Evolutionary conservation across 2,888 invertebrate species (phyloP), one percentile per base, ranked within the genome.

Genomic region (Nomada lathburiana): DNA sequence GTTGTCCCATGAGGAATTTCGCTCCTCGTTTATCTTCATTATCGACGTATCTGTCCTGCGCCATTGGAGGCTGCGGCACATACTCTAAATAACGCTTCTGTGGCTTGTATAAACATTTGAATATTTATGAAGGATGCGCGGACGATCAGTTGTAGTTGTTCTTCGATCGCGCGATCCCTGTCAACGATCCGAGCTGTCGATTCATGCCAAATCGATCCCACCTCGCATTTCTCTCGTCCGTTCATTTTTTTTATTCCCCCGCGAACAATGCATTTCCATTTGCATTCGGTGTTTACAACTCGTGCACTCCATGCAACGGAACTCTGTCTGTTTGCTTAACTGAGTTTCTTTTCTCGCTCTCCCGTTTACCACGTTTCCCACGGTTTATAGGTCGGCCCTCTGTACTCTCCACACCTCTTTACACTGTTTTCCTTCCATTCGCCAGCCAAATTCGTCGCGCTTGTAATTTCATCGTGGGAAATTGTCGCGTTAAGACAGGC

Each of bases 21-120:
- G 82, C 82, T 84, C 82, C 85, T 87, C 88, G 83, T 88, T 88
- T 84, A 83, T 88, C 88, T 88, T 89, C 88, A 88, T 88, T 89
- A 88, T 82, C 84, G 82, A 57, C 85, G 78, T 82, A 76, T 77
- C 85, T 81, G 83, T 87, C 79, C 76, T n/a, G 52, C 47, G 55
- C 75, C 52, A 65, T 67, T 23, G 69, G 42, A 59, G 62, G n/a
- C 47, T 23, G 7, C 29, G 36, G 62, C 62, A 57, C 42, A 57
- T 50, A 52, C 59, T 36, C 64, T 82, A 73, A 81, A 81, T 67
- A 82, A 82, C 67, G 75, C 53, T 64, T 44, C 42, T 57, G 55
- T 11, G 59, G 36, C 71, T 62, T 68, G 64, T 76, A 85, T 76
- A 86, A 87, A 87, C 87, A 80, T 82, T 76, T 86, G 86, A 87